Base-by-base conservation (phyloP, 2,888 invertebrate genomes). In the Agonopterix heracliana region DNA sequence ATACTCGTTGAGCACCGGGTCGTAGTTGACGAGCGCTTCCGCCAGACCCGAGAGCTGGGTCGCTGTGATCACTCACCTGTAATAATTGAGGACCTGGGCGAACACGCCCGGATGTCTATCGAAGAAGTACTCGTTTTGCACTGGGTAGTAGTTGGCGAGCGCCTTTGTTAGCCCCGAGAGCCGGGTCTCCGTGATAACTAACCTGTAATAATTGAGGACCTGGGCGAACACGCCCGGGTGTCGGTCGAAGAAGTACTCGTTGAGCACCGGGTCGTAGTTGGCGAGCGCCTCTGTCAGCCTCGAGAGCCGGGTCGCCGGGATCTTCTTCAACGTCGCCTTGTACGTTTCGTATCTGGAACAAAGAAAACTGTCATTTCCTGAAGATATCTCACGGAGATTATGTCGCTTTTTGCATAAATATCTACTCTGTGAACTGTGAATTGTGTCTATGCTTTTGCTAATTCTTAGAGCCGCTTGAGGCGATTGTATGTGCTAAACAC, bases 71-170 rank as follows among this genome's bases (percentile, higher is more conserved):
- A 93, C 92, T 76, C 69, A 93, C 92, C 96, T 94, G 90, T 99
- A 99, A 85, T 99, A 99, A 86, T 99, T 99, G 71, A 97, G 92
- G 68, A 97, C 96, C 90, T 98, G 98, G 50, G 97, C 98, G 86
- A 98, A 98, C 63, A 91, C 98, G 48, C 98, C 98, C 36, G 98
- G 98, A 90, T 98, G 98, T 63, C 98, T 90, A 88, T 98, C 99
- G 90, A 99, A 99, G 92, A 99, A 99, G 91, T 98, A 99, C 90
- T 99, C 99, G 88, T 99, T 99, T 71, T 99, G 93, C 71, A 99
- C 96, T 45, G 98, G 98, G 90, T 99, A 99, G 90, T 99, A 99
- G 90, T 99, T 99, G 77, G 98, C 98, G 70, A 99, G 91, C 44
- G 98, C 98, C 88, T 99, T 99, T 54, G 97, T 98, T 60, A 98